These are phyloP conservation scores for Erebia epiphron DNA, from an alignment of 2,888 invertebrate genomes.

Conservation along the genomic window DNA sequence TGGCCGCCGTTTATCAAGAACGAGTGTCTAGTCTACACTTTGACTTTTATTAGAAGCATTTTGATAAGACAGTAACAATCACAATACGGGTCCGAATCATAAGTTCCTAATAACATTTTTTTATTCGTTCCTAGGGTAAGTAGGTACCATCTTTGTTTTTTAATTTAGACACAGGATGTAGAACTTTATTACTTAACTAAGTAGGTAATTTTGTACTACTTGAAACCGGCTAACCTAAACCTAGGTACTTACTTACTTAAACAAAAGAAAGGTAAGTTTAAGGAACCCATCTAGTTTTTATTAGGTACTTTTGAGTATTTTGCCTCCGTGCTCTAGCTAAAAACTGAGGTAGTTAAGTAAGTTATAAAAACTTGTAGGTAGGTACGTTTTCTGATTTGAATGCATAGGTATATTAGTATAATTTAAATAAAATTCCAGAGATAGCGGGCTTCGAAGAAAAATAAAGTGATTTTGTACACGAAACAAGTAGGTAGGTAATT, in stretches of 20 bases:
- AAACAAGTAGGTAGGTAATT: not conserved
- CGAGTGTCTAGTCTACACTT: constrained; percentile 70
- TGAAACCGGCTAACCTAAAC: too few relatives aligned
- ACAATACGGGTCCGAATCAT: not conserved
- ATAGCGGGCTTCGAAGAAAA: not conserved
- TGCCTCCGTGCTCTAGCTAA: not conserved
- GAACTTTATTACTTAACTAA: too few relatives aligned
- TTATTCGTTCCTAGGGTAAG: too few relatives aligned
- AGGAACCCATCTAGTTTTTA: not conserved
- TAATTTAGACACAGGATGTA: too few relatives aligned
- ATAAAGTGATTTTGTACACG: not conserved
- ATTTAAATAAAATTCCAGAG: not conserved
- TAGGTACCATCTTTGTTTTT: too few relatives aligned
- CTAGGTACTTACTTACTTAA: too few relatives aligned
- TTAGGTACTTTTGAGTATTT: not conserved
- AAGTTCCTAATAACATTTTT: not conserved
- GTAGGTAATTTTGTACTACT: too few relatives aligned
- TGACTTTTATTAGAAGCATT: constrained; percentile 58
- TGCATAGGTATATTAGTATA: not conserved
- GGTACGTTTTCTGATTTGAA: not conserved
- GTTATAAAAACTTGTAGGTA: not conserved
- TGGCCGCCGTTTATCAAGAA: constrained; percentile 81
- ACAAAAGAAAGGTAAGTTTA: too few relatives aligned
- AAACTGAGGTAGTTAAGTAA: not conserved
- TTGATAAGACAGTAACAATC: constrained; percentile 19